Percentiles rank a stretch among this genome's conserved stretches.
phyloP scores from a whole-genome alignment of 2,797 vertebrate genomes.

The Periparus ater region DNA sequence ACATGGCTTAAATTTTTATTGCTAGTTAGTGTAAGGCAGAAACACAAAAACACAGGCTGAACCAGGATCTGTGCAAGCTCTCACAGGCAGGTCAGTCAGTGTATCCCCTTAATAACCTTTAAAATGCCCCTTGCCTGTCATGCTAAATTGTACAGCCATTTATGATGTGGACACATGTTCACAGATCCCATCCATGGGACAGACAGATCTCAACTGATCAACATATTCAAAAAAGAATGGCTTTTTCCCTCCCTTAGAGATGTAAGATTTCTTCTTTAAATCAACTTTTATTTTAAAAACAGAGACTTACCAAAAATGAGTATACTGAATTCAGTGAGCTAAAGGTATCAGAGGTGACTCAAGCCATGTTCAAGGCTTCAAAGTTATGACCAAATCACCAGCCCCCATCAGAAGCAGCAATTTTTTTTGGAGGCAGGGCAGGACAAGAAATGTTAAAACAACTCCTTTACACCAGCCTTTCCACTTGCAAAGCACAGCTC shows the following conservation, averaged over 20 bases:
- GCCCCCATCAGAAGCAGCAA: not conserved
- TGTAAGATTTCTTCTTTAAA: not conserved
- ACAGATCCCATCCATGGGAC: not conserved
- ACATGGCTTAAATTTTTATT: not conserved
- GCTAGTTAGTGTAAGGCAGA: not conserved
- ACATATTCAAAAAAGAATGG: not conserved
- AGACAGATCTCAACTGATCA: not conserved
- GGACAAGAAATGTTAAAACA: not conserved
- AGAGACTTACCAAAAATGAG: not conserved
- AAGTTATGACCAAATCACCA: not conserved
- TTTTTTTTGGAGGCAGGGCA: not conserved
- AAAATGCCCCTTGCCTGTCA: not conserved
- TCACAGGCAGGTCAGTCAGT: not conserved
- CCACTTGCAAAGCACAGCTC: not conserved
- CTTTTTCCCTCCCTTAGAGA: not conserved
- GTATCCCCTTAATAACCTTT: not conserved
- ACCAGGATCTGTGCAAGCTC: not conserved
- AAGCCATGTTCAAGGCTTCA: not conserved
- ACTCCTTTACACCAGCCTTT: not conserved
- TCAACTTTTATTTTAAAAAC: not conserved
- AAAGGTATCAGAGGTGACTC: not conserved
- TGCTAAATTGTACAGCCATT: not conserved
- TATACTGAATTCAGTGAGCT: not conserved
- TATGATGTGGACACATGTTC: not conserved
- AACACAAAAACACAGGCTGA: not conserved